Percentiles rank a stretch among this genome's conserved stretches.
Evolutionary conservation across 2,888 invertebrate genomes (phyloP).

Genomic region (Zygogramma bicolorata): DNA sequence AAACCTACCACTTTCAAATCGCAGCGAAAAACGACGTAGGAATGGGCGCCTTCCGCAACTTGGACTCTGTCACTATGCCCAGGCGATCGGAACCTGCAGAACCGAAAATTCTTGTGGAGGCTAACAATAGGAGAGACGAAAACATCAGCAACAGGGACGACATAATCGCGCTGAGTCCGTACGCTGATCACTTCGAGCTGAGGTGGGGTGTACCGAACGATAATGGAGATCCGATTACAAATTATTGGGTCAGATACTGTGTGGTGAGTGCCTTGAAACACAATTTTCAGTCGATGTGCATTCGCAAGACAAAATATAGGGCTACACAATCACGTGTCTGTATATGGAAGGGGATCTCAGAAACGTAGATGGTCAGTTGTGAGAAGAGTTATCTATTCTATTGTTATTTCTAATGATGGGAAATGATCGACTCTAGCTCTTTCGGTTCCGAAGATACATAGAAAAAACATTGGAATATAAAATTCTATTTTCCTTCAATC

Average conservation of each 20-base stretch:
- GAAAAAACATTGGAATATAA: too few species aligned
- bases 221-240: slow-evolving; percentile 90
- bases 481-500: too few species aligned
- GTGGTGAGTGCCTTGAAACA: slow-evolving; percentile 73
- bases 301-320: too few species aligned
- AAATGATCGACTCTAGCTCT: too few species aligned
- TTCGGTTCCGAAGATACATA: too few species aligned
- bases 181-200: slow-evolving; percentile 83
- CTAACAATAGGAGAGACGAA: slow-evolving; percentile 59
- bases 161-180: slow-evolving; percentile 72
- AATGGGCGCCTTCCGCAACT: slow-evolving; percentile 74
- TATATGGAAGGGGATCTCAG: too few species aligned
- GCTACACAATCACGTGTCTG: too few species aligned
- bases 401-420: too few species aligned
- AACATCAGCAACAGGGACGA: slow-evolving; percentile 66
- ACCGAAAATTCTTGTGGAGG: slow-evolving; percentile 73
- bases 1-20: slow-evolving; percentile 85
- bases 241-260: slow-evolving; percentile 85
- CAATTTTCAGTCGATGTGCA: neutral
- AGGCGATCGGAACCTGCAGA: slow-evolving; percentile 82
- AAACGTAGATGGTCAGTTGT: too few species aligned
- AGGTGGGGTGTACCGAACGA: slow-evolving; percentile 89
- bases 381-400: too few species aligned
- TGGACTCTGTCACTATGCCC: slow-evolving; percentile 75
- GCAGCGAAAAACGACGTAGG: slow-evolving; percentile 89